Conservation (phyloP, 2,113 vertebrate genomes). For the Anser brachyrhynchus region DNA sequence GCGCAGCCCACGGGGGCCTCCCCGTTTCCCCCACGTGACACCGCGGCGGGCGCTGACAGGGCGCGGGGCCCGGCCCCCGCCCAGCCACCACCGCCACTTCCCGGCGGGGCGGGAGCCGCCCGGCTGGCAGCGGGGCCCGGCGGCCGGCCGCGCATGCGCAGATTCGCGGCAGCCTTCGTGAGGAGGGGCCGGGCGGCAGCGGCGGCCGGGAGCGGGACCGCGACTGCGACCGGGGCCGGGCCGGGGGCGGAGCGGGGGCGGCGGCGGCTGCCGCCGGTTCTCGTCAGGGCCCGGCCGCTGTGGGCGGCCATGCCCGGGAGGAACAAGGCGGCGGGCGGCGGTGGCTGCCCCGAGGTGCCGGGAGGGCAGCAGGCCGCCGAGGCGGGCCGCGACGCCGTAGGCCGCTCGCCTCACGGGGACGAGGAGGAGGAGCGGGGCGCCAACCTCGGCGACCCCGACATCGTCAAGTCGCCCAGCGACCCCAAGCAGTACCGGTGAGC, state of each 20-base stretch:
- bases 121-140: not conserved
- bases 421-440: conserved; percentile 31
- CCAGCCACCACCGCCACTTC: not conserved
- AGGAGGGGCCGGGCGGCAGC: conserved; percentile 21
- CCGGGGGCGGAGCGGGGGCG: not conserved
- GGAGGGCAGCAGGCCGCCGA: conserved; percentile 48
- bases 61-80: not conserved
- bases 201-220: not conserved
- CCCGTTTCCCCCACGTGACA: not conserved
- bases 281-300: not conserved
- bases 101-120: conserved; percentile 48
- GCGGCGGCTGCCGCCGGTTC: not conserved
- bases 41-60: conserved; percentile 2
- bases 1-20: too few relatives aligned
- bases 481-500: conserved; percentile 93
- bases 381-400: conserved; percentile 64
- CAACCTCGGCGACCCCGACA: conserved; percentile 83
- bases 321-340: conserved; percentile 70
- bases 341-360: conserved; percentile 68
- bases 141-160: conserved; percentile 7
- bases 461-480: conserved; percentile 93
- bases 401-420: conserved; percentile 58
- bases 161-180: not conserved
- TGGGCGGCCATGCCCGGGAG: conserved; percentile 71
- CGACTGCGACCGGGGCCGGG: not conserved